Percentiles rank a stretch among this genome's conserved stretches.
Conservation (phyloP, 2,797 vertebrate genomes). For the Danio jaintianensis region DNA sequence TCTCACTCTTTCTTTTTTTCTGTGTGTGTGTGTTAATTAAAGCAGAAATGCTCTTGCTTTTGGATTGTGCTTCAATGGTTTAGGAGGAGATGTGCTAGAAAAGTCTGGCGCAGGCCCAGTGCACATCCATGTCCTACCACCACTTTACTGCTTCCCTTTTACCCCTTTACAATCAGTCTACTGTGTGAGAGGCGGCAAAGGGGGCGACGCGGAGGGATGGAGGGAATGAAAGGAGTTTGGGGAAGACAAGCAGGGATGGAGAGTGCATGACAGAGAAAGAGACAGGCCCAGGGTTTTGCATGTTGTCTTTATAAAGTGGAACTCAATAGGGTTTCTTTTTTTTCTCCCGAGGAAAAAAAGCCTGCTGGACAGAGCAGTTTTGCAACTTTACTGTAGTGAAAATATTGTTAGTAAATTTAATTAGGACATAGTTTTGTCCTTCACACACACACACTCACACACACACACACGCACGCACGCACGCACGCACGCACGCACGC, state of each 20-base stretch:
- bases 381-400: not conserved
- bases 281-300: constrained; percentile 39
- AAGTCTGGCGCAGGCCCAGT: constrained; percentile 44
- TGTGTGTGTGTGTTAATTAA: constrained; percentile 39
- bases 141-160: constrained; percentile 52
- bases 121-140: constrained; percentile 54
- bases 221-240: constrained; percentile 39
- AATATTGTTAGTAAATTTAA: not conserved
- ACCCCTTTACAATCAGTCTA: constrained; percentile 55
- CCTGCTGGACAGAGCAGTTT: not conserved
- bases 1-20: not conserved
- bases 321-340: constrained; percentile 13
- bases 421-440: too few relatives aligned
- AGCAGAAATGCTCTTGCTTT: constrained; percentile 32
- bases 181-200: constrained; percentile 47
- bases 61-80: constrained; percentile 42
- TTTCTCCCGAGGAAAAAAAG: not conserved
- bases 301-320: constrained; percentile 46
- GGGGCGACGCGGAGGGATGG: constrained; percentile 4
- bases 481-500: too few relatives aligned
- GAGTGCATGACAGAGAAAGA: constrained; percentile 25
- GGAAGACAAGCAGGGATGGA: constrained; percentile 37
- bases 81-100: constrained; percentile 43
- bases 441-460: too few relatives aligned
- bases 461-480: too few relatives aligned